Evolutionary conservation across 2,113 vertebrate genomes (phyloP).

Genomic region (Pteruthius melanotis): DNA sequence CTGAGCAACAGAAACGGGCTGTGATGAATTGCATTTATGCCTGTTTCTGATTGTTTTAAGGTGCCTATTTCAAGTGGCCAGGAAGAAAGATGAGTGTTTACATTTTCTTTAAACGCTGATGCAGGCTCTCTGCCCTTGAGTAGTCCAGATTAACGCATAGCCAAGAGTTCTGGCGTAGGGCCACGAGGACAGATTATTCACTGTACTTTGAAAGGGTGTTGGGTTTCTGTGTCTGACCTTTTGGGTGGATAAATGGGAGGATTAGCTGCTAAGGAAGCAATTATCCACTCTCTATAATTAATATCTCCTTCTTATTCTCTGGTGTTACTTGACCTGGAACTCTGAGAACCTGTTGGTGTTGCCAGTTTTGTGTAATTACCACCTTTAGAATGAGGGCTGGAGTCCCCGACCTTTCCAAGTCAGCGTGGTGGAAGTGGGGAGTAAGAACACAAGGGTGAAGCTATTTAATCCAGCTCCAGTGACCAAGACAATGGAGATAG

Average conservation of each 20-base stretch:
- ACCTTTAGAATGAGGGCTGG: background rate
- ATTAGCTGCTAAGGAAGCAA: slow-evolving; percentile 69
- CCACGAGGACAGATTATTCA: slow-evolving; percentile 45
- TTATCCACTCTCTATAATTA: slow-evolving; percentile 64
- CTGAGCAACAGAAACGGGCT: background rate
- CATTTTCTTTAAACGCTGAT: background rate
- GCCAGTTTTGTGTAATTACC: slow-evolving; percentile 49
- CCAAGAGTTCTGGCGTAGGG: background rate
- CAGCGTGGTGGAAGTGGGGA: background rate
- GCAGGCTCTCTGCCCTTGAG: background rate
- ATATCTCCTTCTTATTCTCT: slow-evolving; percentile 61
- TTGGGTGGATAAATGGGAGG: slow-evolving; percentile 58
- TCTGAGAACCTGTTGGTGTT: slow-evolving; percentile 11
- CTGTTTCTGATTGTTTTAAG: background rate
- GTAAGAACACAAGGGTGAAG: background rate
- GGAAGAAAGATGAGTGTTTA: slow-evolving; percentile 46
- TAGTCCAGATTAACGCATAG: background rate
- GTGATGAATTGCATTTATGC: slow-evolving; percentile 9
- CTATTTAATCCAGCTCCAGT: slow-evolving; percentile 7
- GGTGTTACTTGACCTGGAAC: slow-evolving; percentile 53
- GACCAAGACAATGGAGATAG: background rate
- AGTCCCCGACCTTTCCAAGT: background rate
- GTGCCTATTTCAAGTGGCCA: background rate
- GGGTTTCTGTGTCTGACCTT: slow-evolving; percentile 59
- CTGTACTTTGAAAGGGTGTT: slow-evolving; percentile 42